phyloP scores from a whole-genome alignment of 2,113 vertebrate species.

The Phocoena sinus region DNA sequence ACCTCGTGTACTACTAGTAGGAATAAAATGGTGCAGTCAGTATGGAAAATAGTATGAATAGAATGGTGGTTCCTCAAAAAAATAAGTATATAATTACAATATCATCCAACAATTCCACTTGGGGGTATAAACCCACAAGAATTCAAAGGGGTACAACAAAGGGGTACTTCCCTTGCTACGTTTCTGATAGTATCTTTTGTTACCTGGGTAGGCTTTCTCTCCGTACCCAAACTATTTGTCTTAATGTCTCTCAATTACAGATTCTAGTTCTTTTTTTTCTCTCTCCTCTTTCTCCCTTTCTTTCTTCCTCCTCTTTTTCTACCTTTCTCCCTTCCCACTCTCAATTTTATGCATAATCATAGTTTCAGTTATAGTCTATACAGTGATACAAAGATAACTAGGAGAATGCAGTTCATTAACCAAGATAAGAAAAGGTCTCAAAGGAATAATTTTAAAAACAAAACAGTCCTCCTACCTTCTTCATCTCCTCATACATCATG shows the following conservation, averaged over 20 bases:
- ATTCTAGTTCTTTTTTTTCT: background rate
- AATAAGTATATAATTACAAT: background rate
- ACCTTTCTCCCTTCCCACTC: background rate
- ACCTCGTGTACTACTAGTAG: background rate
- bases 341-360: background rate
- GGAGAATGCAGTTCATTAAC: background rate
- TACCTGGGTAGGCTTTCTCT: background rate
- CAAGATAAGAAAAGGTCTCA: background rate
- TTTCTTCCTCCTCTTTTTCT: background rate
- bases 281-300: background rate
- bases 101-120: background rate
- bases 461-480: conserved; percentile 71
- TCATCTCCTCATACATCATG: conserved; percentile 82
- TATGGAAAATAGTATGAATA: background rate
- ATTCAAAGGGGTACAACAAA: background rate
- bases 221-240: background rate
- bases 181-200: background rate
- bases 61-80: background rate
- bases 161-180: too few species aligned
- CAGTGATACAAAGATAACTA: background rate
- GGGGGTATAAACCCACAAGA: background rate
- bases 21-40: background rate
- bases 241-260: too few species aligned
- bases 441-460: background rate
- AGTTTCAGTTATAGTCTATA: background rate